A percentile compares a stretch with the other conserved stretches of the same genome.
These are phyloP conservation scores for Spea bombifrons DNA, from an alignment of 2,113 vertebrate genomes.

Conservation along the genomic window DNA sequence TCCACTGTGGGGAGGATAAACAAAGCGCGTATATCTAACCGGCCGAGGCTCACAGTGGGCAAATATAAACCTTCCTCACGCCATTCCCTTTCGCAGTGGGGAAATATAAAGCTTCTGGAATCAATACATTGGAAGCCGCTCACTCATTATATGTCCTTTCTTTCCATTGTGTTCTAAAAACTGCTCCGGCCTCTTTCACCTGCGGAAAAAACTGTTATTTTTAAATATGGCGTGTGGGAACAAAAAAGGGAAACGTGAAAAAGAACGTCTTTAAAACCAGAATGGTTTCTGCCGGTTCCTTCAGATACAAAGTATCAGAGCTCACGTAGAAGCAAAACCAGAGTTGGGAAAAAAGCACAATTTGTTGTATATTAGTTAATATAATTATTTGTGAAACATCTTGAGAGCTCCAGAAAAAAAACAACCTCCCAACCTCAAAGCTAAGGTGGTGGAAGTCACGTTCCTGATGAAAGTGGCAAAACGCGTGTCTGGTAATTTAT, in stretches of 20 bases:
- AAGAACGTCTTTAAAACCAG: not conserved
- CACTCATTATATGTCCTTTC: conserved; percentile 36
- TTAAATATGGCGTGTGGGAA: not conserved
- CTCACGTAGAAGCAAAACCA: too few relatives aligned
- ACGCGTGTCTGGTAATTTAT: too few relatives aligned
- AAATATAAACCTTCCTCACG: conserved; percentile 36
- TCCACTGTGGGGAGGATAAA: conserved; percentile 45
- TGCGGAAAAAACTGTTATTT: not conserved
- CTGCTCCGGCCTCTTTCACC: conserved; percentile 8
- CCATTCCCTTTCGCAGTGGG: conserved; percentile 47
- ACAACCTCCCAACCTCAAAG: too few relatives aligned
- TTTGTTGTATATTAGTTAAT: too few relatives aligned
- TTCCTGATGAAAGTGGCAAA: too few relatives aligned
- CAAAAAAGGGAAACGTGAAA: conserved; percentile 1
- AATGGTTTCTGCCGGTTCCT: not conserved
- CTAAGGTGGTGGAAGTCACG: too few relatives aligned
- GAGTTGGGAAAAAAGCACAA: too few relatives aligned
- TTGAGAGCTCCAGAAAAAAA: too few relatives aligned
- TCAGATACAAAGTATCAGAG: too few relatives aligned
- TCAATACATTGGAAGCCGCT: conserved; percentile 43
- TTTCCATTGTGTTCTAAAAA: conserved; percentile 12
- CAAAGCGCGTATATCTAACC: conserved; percentile 36
- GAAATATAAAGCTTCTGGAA: conserved; percentile 39
- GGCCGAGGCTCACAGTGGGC: conserved; percentile 33
- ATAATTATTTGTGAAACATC: too few relatives aligned